phyloP scores from a whole-genome alignment of 2,113 vertebrate genomes.

The Eidolon helvum region DNA sequence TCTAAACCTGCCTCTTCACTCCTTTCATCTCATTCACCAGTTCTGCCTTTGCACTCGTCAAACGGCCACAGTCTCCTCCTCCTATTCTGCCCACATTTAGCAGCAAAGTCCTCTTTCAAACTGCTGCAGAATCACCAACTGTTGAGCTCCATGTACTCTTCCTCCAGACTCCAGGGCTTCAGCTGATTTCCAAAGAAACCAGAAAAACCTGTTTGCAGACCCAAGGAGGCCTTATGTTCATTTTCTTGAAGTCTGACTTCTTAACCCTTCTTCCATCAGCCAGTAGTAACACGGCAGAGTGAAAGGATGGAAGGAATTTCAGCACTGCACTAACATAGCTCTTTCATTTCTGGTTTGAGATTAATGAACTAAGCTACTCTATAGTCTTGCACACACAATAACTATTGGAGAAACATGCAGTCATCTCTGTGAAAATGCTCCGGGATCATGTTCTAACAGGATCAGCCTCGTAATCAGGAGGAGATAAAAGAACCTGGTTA shows the following conservation, averaged over 20 bases:
- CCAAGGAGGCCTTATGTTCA: neutral
- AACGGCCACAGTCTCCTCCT: neutral
- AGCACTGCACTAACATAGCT: neutral
- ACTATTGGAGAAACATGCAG: neutral
- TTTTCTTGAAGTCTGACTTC: slow-evolving; percentile 54
- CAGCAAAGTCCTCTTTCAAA: neutral
- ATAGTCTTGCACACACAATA: neutral
- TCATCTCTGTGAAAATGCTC: neutral
- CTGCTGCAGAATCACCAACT: neutral
- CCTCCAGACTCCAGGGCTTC: neutral
- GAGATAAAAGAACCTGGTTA: neutral
- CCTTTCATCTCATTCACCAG: neutral
- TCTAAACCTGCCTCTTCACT: neutral
- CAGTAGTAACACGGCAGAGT: neutral
- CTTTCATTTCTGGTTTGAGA: neutral
- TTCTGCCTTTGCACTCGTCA: slow-evolving; percentile 14
- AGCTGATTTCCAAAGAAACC: slow-evolving; percentile 30
- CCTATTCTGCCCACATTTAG: neutral
- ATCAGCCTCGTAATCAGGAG: neutral
- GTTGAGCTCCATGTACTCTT: neutral
- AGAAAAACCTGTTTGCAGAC: slow-evolving; percentile 20
- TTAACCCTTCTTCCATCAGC: slow-evolving; percentile 21
- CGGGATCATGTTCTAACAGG: neutral
- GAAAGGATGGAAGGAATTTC: neutral
- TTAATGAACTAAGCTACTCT: neutral